These are phyloP conservation scores for Xiphorhynchus erythropygius DNA, from an alignment of 2,797 vertebrate genomes.

Conservation along the genomic window DNA sequence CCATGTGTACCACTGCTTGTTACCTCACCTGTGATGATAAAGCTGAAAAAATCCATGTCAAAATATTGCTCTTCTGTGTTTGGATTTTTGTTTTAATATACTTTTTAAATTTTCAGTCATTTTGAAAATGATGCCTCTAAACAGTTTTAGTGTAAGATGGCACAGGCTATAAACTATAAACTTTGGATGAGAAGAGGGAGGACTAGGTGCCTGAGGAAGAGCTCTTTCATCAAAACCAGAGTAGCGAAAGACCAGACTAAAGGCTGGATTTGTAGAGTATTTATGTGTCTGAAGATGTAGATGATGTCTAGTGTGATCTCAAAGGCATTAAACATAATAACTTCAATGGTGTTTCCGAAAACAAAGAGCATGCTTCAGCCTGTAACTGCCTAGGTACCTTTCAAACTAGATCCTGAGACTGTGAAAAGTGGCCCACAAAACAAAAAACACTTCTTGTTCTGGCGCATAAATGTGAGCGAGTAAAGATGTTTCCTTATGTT, in stretches of 20 bases:
- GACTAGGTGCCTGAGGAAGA: neutral
- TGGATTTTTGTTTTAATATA: neutral
- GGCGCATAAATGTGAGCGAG: neutral
- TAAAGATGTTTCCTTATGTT: neutral
- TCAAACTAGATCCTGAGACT: neutral
- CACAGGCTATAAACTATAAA: neutral
- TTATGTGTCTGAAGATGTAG: neutral
- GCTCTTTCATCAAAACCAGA: neutral
- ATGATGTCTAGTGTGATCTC: neutral
- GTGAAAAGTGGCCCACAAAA: neutral
- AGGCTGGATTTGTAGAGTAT: neutral
- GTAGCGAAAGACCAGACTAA: neutral
- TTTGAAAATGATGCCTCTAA: neutral
- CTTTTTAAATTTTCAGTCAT: neutral
- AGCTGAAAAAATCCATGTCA: neutral
- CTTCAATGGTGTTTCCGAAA: neutral
- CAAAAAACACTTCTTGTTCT: neutral
- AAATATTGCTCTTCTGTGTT: neutral
- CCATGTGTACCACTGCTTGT: neutral
- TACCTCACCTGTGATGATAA: neutral
- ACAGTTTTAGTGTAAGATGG: neutral
- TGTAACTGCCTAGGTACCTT: neutral
- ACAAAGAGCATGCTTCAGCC: neutral
- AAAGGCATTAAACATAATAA: neutral
- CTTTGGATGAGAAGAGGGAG: neutral